These are phyloP conservation scores for Abscondita cerata DNA, from an alignment of 2,888 invertebrate species.

Conservation along the genomic window DNA sequence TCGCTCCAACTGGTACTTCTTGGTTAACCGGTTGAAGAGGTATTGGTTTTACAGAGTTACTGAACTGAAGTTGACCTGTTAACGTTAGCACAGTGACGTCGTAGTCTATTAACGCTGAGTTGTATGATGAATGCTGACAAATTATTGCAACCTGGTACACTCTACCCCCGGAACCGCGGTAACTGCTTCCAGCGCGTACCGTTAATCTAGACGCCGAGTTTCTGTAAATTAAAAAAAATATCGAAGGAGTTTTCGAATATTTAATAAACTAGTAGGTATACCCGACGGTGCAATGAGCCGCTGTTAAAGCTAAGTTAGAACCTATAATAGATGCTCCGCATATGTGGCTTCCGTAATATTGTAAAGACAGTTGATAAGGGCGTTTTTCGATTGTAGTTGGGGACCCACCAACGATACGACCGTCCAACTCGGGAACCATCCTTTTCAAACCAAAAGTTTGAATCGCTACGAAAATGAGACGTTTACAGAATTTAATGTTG, in stretches of 20 bases:
- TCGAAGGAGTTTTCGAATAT: no score
- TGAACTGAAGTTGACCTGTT: background rate
- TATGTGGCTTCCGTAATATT: constrained; percentile 38
- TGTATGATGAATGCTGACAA: constrained; percentile 8
- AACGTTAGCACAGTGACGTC: constrained; percentile 13
- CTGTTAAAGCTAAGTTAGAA: constrained; percentile 47
- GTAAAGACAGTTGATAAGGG: constrained; percentile 54
- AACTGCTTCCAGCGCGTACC: constrained; percentile 13
- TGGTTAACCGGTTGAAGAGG: background rate
- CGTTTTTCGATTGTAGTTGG: constrained; percentile 48
- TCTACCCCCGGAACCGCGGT: background rate
- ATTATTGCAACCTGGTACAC: background rate
- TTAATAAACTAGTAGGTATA: constrained; percentile 7
- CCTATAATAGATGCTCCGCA: constrained; percentile 50
- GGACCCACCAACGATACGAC: constrained; percentile 54
- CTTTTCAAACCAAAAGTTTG: background rate
- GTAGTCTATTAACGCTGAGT: background rate
- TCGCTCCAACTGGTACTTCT: background rate
- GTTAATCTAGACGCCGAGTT: background rate
- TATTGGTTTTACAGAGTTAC: background rate
- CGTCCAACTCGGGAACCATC: constrained; percentile 10
- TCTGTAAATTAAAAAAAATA: no score
- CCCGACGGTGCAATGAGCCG: constrained; percentile 40
- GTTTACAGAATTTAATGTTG: no score
- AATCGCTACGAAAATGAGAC: background rate